These are phyloP conservation scores for Antheraea mylitta DNA, from an alignment of 1,140 invertebrate species.

Conservation along the genomic window DNA sequence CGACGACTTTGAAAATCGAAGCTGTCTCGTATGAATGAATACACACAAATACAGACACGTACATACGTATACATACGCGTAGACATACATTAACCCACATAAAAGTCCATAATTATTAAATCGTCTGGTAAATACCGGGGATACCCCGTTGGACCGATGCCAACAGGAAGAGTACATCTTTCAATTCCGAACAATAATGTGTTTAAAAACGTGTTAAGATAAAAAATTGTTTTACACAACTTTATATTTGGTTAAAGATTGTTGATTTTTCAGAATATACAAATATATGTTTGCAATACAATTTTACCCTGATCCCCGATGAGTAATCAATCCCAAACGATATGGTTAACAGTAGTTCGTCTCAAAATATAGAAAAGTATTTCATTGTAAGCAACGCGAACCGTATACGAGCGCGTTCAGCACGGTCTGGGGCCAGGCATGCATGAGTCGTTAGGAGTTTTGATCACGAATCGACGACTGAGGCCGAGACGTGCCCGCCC, in stretches of 20 bases:
- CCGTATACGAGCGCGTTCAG: conserved; percentile 38
- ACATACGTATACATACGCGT: conserved; percentile 25
- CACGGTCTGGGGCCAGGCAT: conserved; percentile 39
- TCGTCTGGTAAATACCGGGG: conserved; percentile 64
- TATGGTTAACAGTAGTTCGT: conserved; percentile 4
- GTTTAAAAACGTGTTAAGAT: conserved; percentile 35
- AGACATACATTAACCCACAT: conserved; percentile 41
- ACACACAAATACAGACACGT: conserved; percentile 29
- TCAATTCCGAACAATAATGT: conserved; percentile 63
- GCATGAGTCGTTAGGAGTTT: conserved; percentile 38
- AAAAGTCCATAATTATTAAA: conserved; percentile 65
- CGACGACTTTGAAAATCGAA: conserved; percentile 21
- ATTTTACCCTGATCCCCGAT: no score
- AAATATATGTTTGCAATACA: no score
- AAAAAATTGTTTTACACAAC: conserved; percentile 13
- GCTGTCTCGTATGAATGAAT: conserved; percentile 37
- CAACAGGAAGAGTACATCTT: conserved; percentile 62
- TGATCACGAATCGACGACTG: conserved; percentile 45
- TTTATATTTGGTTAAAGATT: neutral
- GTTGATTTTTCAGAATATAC: neutral
- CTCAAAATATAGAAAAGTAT: conserved; percentile 25
- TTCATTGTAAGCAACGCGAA: conserved; percentile 17
- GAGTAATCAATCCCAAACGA: neutral
- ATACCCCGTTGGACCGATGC: conserved; percentile 62
- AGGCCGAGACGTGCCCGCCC: conserved; percentile 42